These are phyloP conservation scores for Acipenser oxyrinchus DNA, from an alignment of 2,797 vertebrate species.

Conservation along the genomic window DNA sequence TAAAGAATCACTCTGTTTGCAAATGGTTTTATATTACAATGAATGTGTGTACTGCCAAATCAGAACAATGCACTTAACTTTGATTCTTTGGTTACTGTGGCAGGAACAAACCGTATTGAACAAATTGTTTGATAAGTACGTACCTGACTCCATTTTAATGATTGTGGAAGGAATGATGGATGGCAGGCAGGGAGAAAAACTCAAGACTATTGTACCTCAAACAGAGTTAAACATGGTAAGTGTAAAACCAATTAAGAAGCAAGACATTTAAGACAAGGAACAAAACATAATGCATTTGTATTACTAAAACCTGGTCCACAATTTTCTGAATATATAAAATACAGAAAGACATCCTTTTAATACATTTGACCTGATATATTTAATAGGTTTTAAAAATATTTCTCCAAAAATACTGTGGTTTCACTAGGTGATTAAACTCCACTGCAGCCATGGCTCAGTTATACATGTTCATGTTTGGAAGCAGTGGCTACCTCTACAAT, in stretches of 20 bases:
- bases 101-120: slow-evolving; percentile 61
- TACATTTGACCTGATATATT: no score
- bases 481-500: neutral
- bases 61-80: neutral
- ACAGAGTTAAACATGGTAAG: slow-evolving; percentile 93
- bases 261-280: neutral
- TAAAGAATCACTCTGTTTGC: neutral
- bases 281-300: neutral
- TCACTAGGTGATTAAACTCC: no score
- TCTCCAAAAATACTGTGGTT: no score
- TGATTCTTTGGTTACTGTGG: neutral
- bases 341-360: neutral
- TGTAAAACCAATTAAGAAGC: neutral
- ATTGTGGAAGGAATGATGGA: slow-evolving; percentile 80
- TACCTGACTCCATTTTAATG: slow-evolving; percentile 74
- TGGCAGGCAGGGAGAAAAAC: slow-evolving; percentile 68
- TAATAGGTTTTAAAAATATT: no score
- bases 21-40: neutral
- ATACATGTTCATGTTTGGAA: no score
- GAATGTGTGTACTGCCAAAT: neutral
- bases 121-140: slow-evolving; percentile 83
- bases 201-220: slow-evolving; percentile 84
- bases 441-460: no score
- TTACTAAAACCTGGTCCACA: neutral
- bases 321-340: neutral